Evolutionary conservation across 2,797 vertebrate genomes (phyloP).

Genomic region (Lacerta agilis): DNA sequence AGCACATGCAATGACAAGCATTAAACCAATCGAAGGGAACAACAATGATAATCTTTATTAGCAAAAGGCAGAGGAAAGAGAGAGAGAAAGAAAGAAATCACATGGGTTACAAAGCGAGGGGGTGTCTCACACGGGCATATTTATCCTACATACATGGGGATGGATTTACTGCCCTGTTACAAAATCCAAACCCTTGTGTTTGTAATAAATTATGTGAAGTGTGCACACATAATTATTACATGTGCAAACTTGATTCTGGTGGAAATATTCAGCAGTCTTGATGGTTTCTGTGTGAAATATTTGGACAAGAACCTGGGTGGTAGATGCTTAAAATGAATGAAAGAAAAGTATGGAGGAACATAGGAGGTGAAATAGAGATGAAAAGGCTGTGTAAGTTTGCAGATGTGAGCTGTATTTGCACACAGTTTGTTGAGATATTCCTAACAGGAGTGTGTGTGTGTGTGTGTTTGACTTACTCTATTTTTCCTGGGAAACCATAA

Average conservation of each 20-base stretch:
- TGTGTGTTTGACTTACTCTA: too few relatives aligned
- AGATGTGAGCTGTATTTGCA: too few relatives aligned
- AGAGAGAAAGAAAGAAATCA: neutral
- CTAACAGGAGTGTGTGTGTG: too few relatives aligned
- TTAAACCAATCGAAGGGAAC: constrained; percentile 58
- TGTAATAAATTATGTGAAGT: neutral
- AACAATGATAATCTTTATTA: constrained; percentile 47
- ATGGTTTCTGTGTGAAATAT: neutral
- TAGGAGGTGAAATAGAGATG: too few relatives aligned
- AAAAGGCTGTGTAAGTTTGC: too few relatives aligned
- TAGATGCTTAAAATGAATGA: neutral
- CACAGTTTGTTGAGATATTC: too few relatives aligned
- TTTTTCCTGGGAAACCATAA: too few relatives aligned
- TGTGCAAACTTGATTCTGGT: neutral
- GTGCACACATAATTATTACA: neutral
- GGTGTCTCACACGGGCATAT: neutral
- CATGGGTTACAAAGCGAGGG: neutral
- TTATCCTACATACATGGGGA: neutral
- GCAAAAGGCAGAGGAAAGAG: neutral
- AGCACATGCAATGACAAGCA: constrained; percentile 46
- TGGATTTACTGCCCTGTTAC: neutral
- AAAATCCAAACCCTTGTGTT: neutral
- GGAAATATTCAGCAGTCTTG: neutral
- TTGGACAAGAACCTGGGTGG: neutral
- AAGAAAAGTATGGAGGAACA: neutral